Evolutionary conservation across 1,140 invertebrate species (phyloP).

Genomic region (Lineus longissimus): DNA sequence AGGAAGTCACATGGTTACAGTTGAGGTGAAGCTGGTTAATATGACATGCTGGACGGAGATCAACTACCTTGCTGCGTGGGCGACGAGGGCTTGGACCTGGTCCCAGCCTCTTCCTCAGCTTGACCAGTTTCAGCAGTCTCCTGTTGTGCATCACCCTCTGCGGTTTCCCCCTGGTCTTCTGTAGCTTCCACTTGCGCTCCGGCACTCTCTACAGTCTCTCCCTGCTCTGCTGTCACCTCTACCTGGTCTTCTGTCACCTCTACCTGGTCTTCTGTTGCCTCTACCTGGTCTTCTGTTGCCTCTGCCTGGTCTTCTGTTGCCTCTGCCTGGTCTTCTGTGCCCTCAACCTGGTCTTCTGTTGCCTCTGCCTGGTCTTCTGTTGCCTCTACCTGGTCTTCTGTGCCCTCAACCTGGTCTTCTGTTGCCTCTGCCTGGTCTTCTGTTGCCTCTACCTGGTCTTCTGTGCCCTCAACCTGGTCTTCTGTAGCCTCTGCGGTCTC

Average conservation of each 20-base stretch:
- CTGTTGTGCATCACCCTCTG: slow-evolving; percentile 11
- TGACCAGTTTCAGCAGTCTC: slow-evolving; percentile 12
- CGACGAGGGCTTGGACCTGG: neutral
- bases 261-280: neutral
- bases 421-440: neutral
- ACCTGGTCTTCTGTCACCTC: neutral
- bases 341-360: no score
- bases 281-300: neutral
- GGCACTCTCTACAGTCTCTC: neutral
- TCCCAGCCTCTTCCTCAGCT: slow-evolving; percentile 8
- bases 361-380: no score
- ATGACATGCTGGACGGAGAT: neutral
- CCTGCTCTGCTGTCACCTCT: no score
- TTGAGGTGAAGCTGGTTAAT: no score
- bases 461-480: neutral
- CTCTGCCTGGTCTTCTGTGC: neutral
- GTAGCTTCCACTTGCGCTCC: slow-evolving; percentile 2
- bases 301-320: slow-evolving; percentile 2
- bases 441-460: neutral
- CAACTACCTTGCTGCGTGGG: neutral
- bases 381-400: neutral
- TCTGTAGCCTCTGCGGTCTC: neutral
- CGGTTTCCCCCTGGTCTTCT: no score
- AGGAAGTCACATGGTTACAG: no score
- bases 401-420: neutral